phyloP scores from a whole-genome alignment of 2,888 invertebrate species.

The Tyria jacobaeae region DNA sequence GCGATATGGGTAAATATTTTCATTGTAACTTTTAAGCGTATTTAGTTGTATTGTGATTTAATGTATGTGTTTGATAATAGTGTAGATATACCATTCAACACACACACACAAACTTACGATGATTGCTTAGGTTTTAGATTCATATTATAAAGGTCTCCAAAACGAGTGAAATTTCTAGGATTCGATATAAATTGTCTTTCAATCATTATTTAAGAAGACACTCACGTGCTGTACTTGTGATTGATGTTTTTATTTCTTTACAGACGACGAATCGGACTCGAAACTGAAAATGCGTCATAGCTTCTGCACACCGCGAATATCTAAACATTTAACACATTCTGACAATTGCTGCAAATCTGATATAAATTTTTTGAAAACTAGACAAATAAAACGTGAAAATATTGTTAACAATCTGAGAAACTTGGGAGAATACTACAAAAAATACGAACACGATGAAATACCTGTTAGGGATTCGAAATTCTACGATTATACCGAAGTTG shows the following conservation, averaged over 20 bases:
- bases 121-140: no score
- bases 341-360: slow-evolving; percentile 56
- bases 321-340: slow-evolving; percentile 26
- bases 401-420: slow-evolving; percentile 20
- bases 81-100: no score
- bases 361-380: slow-evolving; percentile 28
- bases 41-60: no score
- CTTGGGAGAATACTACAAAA: slow-evolving; percentile 67
- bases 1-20: slow-evolving; percentile 6
- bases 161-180: no score
- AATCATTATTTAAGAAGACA: background rate
- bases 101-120: no score
- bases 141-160: no score
- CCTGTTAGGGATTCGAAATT: slow-evolving; percentile 68
- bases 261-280: slow-evolving; percentile 30
- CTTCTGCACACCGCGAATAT: slow-evolving; percentile 39
- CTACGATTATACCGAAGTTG: slow-evolving; percentile 26
- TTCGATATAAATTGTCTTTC: no score
- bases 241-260: slow-evolving; percentile 10
- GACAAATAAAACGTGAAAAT: slow-evolving; percentile 13
- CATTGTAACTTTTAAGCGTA: background rate
- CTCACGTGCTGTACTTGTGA: background rate
- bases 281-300: slow-evolving; percentile 52
- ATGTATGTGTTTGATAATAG: no score
- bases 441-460: slow-evolving; percentile 69